Conservation (phyloP, 1,140 invertebrate species). For the Brachionus paranguensis region DNA sequence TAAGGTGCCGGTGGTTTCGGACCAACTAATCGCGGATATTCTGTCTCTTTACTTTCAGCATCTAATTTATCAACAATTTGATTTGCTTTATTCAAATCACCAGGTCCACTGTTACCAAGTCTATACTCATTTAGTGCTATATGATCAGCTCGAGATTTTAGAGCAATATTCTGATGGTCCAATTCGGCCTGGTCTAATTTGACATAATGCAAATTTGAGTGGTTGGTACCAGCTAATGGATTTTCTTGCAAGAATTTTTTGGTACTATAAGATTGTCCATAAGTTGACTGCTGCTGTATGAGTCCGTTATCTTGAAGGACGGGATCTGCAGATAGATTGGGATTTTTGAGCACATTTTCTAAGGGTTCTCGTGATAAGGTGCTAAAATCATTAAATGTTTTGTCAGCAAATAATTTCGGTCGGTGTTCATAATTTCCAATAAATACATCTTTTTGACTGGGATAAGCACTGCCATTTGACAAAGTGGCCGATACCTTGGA, state of each 20-base stretch:
- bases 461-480: background rate
- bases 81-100: background rate
- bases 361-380: background rate
- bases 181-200: constrained; percentile 8
- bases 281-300: constrained; percentile 46
- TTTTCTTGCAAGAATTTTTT: constrained; percentile 52
- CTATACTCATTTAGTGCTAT: background rate
- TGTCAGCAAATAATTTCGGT: constrained; percentile 32
- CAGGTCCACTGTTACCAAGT: background rate
- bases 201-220: background rate
- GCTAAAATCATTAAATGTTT: background rate
- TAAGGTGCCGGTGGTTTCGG: constrained; percentile 13
- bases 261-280: constrained; percentile 50
- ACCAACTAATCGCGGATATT: constrained; percentile 6
- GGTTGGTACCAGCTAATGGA: constrained; percentile 41
- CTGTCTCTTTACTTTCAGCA: background rate
- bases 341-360: constrained; percentile 31
- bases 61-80: constrained; percentile 28
- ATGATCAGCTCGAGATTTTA: background rate
- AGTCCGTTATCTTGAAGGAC: constrained; percentile 36
- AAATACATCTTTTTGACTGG: background rate
- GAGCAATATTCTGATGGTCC: constrained; percentile 11
- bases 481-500: background rate
- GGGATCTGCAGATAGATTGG: background rate
- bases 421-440: background rate